phyloP scores from a whole-genome alignment of 1,140 invertebrate genomes.

The Microplitis demolitor region DNA sequence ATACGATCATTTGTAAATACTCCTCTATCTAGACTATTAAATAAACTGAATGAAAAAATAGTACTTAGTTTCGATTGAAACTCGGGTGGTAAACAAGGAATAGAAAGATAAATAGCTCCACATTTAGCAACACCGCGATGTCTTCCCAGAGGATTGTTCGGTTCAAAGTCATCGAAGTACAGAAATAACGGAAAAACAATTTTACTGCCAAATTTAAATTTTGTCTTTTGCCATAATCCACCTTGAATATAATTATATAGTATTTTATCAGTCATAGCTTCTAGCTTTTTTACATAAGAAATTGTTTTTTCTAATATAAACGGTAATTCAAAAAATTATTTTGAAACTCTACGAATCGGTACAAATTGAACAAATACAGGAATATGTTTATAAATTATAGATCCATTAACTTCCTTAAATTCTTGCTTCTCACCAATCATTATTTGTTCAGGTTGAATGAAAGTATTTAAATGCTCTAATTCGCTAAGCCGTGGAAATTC shows the following conservation, averaged over 20 bases:
- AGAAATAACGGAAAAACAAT: slow-evolving; percentile 10
- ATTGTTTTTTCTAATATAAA: slow-evolving; percentile 8
- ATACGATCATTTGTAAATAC: slow-evolving; percentile 33
- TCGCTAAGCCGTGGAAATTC: not conserved
- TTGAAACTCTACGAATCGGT: slow-evolving; percentile 15
- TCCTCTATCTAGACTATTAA: slow-evolving; percentile 32
- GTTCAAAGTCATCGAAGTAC: slow-evolving; percentile 14
- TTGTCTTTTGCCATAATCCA: slow-evolving; percentile 5
- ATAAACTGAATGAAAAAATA: slow-evolving; percentile 18
- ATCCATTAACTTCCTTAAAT: not conserved
- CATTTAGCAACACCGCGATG: slow-evolving; percentile 9
- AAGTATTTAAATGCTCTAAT: slow-evolving; percentile 3
- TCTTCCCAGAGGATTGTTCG: slow-evolving; percentile 13
- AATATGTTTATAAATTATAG: slow-evolving; percentile 1
- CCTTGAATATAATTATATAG: slow-evolving; percentile 39
- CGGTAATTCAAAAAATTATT: slow-evolving; percentile 28
- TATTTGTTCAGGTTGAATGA: slow-evolving; percentile 15
- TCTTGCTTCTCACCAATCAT: slow-evolving; percentile 12
- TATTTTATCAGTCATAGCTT: slow-evolving; percentile 14
- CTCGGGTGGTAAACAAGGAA: slow-evolving; percentile 11
- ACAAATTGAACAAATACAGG: slow-evolving; percentile 11
- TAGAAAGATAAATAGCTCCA: slow-evolving; percentile 6
- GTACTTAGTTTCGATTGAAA: not conserved
- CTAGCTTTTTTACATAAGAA: not conserved
- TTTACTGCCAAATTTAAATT: not conserved